A percentile compares a stretch with the other conserved stretches of the same genome.
Evolutionary conservation across 1,140 invertebrate genomes (phyloP).

Genomic region (Aphis gossypii): DNA sequence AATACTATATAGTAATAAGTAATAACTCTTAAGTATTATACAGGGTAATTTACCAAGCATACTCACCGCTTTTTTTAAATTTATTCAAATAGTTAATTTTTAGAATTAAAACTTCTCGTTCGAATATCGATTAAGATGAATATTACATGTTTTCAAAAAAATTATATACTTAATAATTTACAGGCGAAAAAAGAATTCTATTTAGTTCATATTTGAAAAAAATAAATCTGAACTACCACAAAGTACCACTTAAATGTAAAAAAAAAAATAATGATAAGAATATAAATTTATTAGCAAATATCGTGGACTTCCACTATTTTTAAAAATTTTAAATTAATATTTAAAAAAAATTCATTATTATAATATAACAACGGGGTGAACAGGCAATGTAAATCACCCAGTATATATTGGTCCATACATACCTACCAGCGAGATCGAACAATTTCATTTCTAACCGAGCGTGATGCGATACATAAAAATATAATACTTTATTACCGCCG

Average conservation of each 20-base stretch:
- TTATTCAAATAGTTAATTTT: background rate
- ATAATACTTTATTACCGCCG: background rate
- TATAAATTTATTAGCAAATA: background rate
- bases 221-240: background rate
- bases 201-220: background rate
- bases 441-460: background rate
- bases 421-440: background rate
- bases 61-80: background rate
- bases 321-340: background rate
- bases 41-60: background rate
- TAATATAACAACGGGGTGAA: background rate
- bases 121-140: background rate
- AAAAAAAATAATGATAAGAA: background rate
- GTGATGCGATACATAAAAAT: constrained; percentile 7
- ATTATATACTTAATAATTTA: background rate
- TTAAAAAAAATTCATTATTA: background rate
- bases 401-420: background rate
- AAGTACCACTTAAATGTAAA: background rate
- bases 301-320: background rate
- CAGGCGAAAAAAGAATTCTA: background rate
- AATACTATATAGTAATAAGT: background rate
- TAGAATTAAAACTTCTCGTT: background rate
- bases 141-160: background rate
- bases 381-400: background rate
- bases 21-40: background rate